Base-by-base conservation (phyloP, 1,140 invertebrate species). In the Gonioctena quinquepunctata region DNA sequence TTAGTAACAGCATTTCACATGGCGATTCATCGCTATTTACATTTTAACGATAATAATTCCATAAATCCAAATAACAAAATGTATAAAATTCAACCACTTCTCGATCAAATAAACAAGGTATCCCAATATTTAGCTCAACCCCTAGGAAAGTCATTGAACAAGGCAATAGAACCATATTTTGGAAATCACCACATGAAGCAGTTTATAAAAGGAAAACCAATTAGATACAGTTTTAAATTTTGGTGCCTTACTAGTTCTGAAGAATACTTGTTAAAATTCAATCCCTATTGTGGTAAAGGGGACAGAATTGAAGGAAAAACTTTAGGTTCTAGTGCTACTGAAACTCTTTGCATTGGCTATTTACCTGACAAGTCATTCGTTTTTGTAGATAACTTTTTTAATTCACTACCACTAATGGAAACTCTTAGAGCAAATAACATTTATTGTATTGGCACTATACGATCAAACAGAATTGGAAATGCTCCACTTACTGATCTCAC, bases 141-240 rank as follows among this genome's bases (percentile, higher is more conserved):
- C 33, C 18, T 67, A 27, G 52, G 52, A 42, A 50, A 27, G 13
- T 71, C 61, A 67, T 69, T 57, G 28, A 16, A 73, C 59, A 68
- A 71, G 59, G 68, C 69, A 7, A 79, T 73, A 71, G 72, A 71
- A 22, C 70, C 74, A 8, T 79, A 78, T 48, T 76, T 64, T 66
- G 74, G 76, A 6, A 22, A 66, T 19, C 74, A 76, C 54, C 18
- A 25, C 25, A 69, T 66, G 18, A 76, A 77, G 66, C 72, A 79
- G 52, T 76, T 72, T 61, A 78, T 78, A 18, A 56, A 65, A 6
- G 72, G 72, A 4, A 76, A 77, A 54, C 74, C 74, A 8, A 74
- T 77, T n/a, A 33, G 73, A 28, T 77, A 48, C 11, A 74, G 76
- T 0, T 76, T 72, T 27, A 77, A 77, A 59, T 50, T 71, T 28